Conservation (phyloP, 1,140 invertebrate genomes). For the Berghia stephanieae region DNA sequence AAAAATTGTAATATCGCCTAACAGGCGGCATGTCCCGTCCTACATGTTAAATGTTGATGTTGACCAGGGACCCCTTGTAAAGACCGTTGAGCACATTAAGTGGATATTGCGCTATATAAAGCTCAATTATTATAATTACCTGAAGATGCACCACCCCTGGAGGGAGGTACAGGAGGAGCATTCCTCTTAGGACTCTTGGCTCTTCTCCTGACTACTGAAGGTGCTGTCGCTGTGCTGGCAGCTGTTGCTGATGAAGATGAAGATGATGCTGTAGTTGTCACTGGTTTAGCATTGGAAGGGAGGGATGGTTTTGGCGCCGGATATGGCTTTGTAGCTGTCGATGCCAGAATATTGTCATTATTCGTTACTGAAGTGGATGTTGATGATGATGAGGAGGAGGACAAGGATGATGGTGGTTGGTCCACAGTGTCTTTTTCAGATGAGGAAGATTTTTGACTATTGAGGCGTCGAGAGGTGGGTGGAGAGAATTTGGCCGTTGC, state of each 20-base stretch:
- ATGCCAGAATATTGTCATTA: background rate
- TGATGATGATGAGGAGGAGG: no score
- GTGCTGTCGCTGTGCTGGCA: background rate
- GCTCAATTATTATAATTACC: no score
- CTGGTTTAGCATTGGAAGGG: slow-evolving; percentile 5
- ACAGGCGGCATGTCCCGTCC: no score
- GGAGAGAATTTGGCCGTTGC: slow-evolving; percentile 38
- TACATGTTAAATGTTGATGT: no score
- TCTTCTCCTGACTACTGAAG: slow-evolving; percentile 37
- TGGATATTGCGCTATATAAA: no score
- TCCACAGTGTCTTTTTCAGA: no score
- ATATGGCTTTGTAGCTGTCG: slow-evolving; percentile 15
- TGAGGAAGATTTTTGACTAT: no score
- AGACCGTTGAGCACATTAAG: no score
- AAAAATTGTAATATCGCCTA: no score
- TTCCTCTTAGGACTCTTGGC: slow-evolving; percentile 53
- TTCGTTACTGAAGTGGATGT: background rate
- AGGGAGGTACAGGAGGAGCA: slow-evolving; percentile 41
- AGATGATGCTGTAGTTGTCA: slow-evolving; percentile 35
- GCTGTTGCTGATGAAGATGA: background rate
- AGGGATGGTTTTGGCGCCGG: slow-evolving; percentile 20
- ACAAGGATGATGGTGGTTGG: background rate
- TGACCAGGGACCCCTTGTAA: no score
- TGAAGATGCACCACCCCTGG: no score
- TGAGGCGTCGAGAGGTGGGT: slow-evolving; percentile 17